These are phyloP conservation scores for Parnassius smintheus DNA, from an alignment of 2,888 invertebrate species.

Conservation along the genomic window DNA sequence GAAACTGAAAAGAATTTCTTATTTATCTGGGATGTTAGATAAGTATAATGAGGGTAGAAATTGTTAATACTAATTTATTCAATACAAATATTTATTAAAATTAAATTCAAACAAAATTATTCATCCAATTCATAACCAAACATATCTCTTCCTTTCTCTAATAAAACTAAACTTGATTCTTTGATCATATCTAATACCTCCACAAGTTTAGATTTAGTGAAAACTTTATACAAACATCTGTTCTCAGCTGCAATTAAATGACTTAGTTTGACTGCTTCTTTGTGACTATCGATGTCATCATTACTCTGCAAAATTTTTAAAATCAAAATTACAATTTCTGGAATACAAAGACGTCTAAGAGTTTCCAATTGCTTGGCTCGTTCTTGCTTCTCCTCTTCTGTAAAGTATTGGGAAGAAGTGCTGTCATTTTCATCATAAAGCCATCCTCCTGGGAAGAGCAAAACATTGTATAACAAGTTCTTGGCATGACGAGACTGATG, in stretches of 20 bases:
- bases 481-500: slow-evolving; percentile 89
- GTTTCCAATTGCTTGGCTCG: slow-evolving; percentile 87
- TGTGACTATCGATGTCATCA: slow-evolving; percentile 87
- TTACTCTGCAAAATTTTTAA: slow-evolving; percentile 89
- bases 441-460: slow-evolving; percentile 96
- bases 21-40: no score
- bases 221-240: slow-evolving; percentile 90
- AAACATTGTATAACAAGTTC: slow-evolving; percentile 90
- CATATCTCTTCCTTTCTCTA: slow-evolving; percentile 90
- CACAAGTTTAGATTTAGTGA: slow-evolving; percentile 87
- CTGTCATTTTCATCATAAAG: slow-evolving; percentile 85
- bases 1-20: no score
- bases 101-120: slow-evolving; percentile 34
- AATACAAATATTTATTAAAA: slow-evolving; percentile 34
- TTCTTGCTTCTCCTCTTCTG: slow-evolving; percentile 69
- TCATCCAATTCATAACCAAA: slow-evolving; percentile 85
- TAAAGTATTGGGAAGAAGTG: slow-evolving; percentile 67
- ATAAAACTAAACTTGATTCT: slow-evolving; percentile 87
- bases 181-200: slow-evolving; percentile 89
- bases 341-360: slow-evolving; percentile 90
- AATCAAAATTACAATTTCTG: slow-evolving; percentile 89
- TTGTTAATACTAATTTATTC: slow-evolving; percentile 23
- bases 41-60: no score
- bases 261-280: slow-evolving; percentile 85
- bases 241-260: slow-evolving; percentile 90